Percentiles rank a stretch among this genome's conserved stretches.
Conservation (phyloP, 2,113 vertebrate species). For the Myanophis thanlyinensis region DNA sequence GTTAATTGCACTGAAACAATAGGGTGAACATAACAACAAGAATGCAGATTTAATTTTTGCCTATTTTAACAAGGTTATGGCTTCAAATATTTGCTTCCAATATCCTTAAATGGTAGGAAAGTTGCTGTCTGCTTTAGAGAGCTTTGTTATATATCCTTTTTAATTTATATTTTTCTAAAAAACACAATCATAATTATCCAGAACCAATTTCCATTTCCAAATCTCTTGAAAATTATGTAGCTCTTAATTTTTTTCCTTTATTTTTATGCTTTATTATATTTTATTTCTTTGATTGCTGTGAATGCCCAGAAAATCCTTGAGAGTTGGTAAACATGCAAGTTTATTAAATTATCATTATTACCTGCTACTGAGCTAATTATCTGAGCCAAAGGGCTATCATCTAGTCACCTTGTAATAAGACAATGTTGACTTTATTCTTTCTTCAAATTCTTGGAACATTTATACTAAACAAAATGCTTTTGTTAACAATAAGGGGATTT, state of each 20-base stretch:
- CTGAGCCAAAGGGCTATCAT: neutral
- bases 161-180: neutral
- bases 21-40: neutral
- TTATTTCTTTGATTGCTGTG: neutral
- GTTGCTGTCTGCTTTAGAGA: neutral
- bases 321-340: neutral
- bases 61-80: too few relatives aligned
- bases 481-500: constrained; percentile 7
- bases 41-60: neutral
- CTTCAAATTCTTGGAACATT: constrained; percentile 3
- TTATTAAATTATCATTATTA: neutral
- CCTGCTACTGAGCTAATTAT: neutral
- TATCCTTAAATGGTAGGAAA: neutral
- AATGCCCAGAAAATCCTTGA: neutral
- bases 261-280: neutral
- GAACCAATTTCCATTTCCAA: constrained; percentile 15
- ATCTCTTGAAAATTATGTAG: constrained; percentile 19
- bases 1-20: neutral
- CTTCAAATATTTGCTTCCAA: neutral
- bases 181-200: constrained; percentile 3
- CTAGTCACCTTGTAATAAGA: constrained; percentile 4
- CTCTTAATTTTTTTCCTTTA: constrained; percentile 2
- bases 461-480: constrained; percentile 27
- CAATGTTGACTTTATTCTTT: constrained; percentile 17
- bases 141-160: neutral